Conservation (phyloP, 1,140 invertebrate genomes). For the Caenorhabditis brenneri region DNA sequence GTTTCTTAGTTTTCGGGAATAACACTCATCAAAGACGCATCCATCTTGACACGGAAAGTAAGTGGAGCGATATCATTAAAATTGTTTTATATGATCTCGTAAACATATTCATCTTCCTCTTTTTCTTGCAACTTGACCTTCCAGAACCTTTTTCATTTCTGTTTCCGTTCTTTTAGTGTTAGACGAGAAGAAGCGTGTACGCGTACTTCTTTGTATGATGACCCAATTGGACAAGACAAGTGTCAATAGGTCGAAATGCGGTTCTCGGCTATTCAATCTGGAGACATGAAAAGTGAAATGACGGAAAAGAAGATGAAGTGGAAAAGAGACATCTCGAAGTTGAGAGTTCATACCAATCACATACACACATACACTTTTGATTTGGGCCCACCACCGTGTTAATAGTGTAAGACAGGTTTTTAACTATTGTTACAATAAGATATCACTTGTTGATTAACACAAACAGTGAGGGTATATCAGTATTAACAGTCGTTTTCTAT, state of each 20-base stretch:
- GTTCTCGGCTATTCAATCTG: conserved; percentile 5
- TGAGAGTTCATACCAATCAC: conserved; percentile 16
- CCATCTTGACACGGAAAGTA: conserved; percentile 17
- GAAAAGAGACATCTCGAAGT: conserved; percentile 5
- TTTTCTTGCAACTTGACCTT: conserved; percentile 1
- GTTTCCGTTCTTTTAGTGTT: background rate
- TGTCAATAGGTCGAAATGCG: conserved; percentile 29
- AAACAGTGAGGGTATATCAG: background rate
- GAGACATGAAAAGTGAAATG: conserved; percentile 1
- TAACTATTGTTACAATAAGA: conserved; percentile 4
- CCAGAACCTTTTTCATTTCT: background rate
- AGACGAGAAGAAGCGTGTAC: background rate
- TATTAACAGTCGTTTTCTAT: background rate
- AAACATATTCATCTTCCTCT: background rate
- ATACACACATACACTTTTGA: background rate
- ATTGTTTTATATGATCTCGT: background rate
- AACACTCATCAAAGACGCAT: background rate
- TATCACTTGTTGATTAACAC: background rate
- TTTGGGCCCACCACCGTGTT: background rate
- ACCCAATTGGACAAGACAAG: conserved; percentile 30
- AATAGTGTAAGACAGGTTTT: conserved; percentile 6
- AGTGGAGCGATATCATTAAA: background rate
- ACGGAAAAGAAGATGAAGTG: background rate
- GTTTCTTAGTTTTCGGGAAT: background rate
- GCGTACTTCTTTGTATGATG: conserved; percentile 16